Evolutionary conservation across 2,113 vertebrate genomes (phyloP), one percentile per base, ranked within the genome.

Genomic region (Xenopus borealis): DNA sequence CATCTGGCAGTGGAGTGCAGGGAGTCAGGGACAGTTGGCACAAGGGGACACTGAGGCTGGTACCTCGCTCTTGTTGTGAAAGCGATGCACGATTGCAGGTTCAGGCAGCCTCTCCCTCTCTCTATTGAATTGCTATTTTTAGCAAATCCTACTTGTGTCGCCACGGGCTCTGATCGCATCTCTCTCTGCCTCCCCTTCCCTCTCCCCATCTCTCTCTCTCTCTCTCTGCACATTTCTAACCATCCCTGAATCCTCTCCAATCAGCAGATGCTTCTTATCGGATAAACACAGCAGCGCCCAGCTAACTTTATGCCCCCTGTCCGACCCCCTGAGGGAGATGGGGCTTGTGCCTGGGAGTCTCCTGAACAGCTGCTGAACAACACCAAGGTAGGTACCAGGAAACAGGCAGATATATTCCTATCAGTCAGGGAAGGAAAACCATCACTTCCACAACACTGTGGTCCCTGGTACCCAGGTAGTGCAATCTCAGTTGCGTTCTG

Each of bases 71-170:
- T 50, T 76, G 58, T 55, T 69, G 66, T 69, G 66, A 69, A 69
- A 76, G 16, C n/a, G 73, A 76, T 76, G 57, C 58, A 30, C 55
- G 20, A 63, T 69, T 76, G 73, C 69, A 69, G 73, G 73, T 66
- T 76, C 65, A 75, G 17, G 13, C 80, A 10, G 71, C 74, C 79
- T 72, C 59, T 57, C 52, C 78, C 65, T 78, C 78, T 20, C 53
- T 68, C 72, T 71, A 59, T 65, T 68, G 58, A 55, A 71, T 46
- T 30, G 80, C 81, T 86, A 86, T 86, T 84, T 85, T 82, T 85
- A 85, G 84, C 63, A 78, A 79, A 81, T 82, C 83, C 84, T 83
- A 77, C 67, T 52, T 67, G 46, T 81, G 84, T 27, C 81, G 81
- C 85, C 82, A 66, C 83, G 79, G 79, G 82, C 82, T 78, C 80